Conservation (phyloP, 2,888 invertebrate genomes). For the Abrostola triplasia region DNA sequence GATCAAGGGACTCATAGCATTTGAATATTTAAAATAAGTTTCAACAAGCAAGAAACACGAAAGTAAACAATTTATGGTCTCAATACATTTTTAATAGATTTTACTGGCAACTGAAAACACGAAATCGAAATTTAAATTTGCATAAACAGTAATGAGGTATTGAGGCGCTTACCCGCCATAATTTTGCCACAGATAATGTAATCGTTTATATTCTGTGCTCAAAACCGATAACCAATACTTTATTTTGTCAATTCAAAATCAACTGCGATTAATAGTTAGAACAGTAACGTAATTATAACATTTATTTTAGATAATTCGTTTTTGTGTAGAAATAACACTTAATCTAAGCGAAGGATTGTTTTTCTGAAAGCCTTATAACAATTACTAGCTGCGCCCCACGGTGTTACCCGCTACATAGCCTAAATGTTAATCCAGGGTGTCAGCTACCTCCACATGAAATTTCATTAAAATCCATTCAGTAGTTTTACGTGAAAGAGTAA, state of each 20-base stretch:
- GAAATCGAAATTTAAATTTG: not conserved
- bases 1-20: conserved; percentile 3
- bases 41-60: conserved; percentile 8
- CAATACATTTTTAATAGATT: not conserved
- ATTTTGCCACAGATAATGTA: not conserved
- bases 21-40: conserved; percentile 19
- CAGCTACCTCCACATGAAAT: too few species aligned
- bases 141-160: not conserved
- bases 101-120: conserved; percentile 2
- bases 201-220: not conserved
- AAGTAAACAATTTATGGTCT: not conserved
- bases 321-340: too few species aligned
- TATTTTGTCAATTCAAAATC: not conserved
- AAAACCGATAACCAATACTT: not conserved
- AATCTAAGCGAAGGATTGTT: too few species aligned
- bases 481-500: too few species aligned
- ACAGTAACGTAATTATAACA: too few species aligned
- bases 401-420: too few species aligned
- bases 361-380: too few species aligned
- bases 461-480: too few species aligned
- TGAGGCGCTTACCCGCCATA: not conserved
- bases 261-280: too few species aligned
- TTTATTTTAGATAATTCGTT: too few species aligned
- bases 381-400: too few species aligned
- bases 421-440: too few species aligned